Evolutionary conservation across 2,113 vertebrate species (phyloP).

Genomic region (Eclectus roratus): DNA sequence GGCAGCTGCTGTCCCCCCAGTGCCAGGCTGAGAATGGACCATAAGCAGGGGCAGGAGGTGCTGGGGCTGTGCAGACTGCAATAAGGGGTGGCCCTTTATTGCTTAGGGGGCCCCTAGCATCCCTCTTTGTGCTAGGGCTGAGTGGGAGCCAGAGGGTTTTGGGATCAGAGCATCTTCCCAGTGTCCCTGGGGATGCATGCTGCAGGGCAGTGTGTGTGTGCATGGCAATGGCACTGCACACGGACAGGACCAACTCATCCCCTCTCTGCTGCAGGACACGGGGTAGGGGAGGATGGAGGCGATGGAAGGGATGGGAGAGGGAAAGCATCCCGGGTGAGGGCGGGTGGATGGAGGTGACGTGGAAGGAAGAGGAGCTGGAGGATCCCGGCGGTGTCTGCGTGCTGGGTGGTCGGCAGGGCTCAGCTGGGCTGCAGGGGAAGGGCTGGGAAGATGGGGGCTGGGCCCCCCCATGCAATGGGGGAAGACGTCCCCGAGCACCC

Average conservation of each 20-base stretch:
- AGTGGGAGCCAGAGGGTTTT: not conserved
- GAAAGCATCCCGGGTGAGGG: not conserved
- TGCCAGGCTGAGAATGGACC: not conserved
- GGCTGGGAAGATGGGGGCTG: not conserved
- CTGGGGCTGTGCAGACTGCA: not conserved
- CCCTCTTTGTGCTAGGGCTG: not conserved
- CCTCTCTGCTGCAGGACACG: rapidly evolving
- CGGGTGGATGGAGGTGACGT: not conserved
- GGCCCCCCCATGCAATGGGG: rapidly evolving
- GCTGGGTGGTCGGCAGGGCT: not conserved
- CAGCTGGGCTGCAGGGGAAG: rapidly evolving
- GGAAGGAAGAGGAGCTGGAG: not conserved
- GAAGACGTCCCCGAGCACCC: rapidly evolving
- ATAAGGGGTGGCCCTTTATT: not conserved
- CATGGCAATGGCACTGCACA: not conserved
- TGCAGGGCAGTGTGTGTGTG: not conserved
- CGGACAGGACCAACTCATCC: not conserved
- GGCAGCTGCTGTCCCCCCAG: not conserved
- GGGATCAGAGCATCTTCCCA: not conserved
- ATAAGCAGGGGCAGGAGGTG: not conserved
- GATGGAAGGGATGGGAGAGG: not conserved
- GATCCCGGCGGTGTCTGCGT: not conserved
- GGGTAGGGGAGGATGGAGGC: not conserved
- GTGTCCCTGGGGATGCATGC: not conserved
- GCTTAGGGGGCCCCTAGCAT: not conserved